Conservation (phyloP, 2,888 invertebrate species). For the Drosophila formosana region DNA sequence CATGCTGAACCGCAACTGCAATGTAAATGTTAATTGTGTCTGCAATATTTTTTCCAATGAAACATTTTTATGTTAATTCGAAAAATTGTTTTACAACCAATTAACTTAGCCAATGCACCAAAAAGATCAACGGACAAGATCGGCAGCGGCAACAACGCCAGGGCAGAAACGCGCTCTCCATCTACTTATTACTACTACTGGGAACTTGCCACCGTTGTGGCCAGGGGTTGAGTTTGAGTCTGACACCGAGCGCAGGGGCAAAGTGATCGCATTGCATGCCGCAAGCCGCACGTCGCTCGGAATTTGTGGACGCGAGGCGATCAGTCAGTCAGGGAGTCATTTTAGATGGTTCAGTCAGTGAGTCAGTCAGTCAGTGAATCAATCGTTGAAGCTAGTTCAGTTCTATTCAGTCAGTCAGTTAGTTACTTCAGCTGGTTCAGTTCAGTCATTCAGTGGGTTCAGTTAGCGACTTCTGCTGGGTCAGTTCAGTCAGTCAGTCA, state of each 20-base stretch:
- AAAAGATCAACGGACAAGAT: conserved; percentile 83
- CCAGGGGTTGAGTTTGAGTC: conserved; percentile 6
- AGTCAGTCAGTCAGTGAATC: neutral
- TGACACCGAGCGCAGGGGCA: conserved; percentile 16
- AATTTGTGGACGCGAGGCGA: conserved; percentile 66
- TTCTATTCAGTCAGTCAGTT: conserved; percentile 4
- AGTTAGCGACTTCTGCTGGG: conserved; percentile 9
- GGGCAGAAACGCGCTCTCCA: conserved; percentile 2
- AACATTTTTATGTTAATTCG: conserved; percentile 81
- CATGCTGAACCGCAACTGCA: conserved; percentile 13
- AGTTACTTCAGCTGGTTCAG: neutral
- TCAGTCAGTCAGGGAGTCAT: conserved; percentile 23
- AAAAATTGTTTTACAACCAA: conserved; percentile 82
- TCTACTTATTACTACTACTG: conserved; percentile 7
- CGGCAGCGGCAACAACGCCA: conserved; percentile 28
- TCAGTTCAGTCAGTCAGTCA: neutral
- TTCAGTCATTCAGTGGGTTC: neutral
- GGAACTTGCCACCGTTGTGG: neutral
- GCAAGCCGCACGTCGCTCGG: conserved; percentile 66
- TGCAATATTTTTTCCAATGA: conserved; percentile 77
- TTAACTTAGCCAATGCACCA: conserved; percentile 82
- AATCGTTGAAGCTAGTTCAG: neutral
- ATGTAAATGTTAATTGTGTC: conserved; percentile 63
- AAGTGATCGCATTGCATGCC: conserved; percentile 58
- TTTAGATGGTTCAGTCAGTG: neutral